phyloP scores from a whole-genome alignment of 2,888 invertebrate genomes.

The Drosophila anomalata region DNA sequence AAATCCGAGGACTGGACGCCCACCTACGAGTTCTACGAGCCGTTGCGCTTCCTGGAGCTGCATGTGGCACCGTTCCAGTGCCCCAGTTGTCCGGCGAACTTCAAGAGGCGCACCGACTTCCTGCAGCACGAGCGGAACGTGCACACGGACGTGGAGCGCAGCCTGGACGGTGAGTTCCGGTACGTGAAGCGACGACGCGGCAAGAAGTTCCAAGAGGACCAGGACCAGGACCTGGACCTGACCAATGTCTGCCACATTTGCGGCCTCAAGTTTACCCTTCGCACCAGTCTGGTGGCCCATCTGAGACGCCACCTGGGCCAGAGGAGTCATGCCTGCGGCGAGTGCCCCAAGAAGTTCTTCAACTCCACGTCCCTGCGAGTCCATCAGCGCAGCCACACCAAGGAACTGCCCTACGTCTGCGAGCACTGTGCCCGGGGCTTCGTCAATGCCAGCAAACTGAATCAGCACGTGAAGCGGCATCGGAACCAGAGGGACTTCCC shows the following conservation, averaged over 20 bases:
- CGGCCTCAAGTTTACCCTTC: conserved; percentile 75
- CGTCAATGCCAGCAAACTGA: conserved; percentile 80
- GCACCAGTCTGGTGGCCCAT: conserved; percentile 73
- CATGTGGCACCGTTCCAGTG: conserved; percentile 78
- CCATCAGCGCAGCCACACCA: conserved; percentile 78
- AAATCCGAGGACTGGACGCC: conserved; percentile 59
- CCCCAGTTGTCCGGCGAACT: conserved; percentile 58
- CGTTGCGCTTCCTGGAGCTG: conserved; percentile 70
- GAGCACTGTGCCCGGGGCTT: conserved; percentile 80
- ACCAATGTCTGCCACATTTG: conserved; percentile 80
- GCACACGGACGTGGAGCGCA: conserved; percentile 49
- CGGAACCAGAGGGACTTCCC: conserved; percentile 70
- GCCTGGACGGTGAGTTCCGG: conserved; percentile 13
- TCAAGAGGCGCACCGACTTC: conserved; percentile 70
- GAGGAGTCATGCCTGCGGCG: conserved; percentile 63
- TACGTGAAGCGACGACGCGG: conserved; percentile 16
- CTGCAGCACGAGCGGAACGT: conserved; percentile 65
- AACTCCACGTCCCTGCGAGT: conserved; percentile 72
- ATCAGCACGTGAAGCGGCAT: conserved; percentile 80
- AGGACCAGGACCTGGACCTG: conserved; percentile 30
- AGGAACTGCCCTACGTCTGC: conserved; percentile 79
- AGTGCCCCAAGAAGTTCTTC: conserved; percentile 78
- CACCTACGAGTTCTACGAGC: conserved; percentile 70
- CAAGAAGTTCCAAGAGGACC: neutral
- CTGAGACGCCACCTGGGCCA: conserved; percentile 73